Evolutionary conservation across 2,888 invertebrate genomes (phyloP), one percentile per base, ranked within the genome.

Genomic region (Palloptera scutellata): DNA sequence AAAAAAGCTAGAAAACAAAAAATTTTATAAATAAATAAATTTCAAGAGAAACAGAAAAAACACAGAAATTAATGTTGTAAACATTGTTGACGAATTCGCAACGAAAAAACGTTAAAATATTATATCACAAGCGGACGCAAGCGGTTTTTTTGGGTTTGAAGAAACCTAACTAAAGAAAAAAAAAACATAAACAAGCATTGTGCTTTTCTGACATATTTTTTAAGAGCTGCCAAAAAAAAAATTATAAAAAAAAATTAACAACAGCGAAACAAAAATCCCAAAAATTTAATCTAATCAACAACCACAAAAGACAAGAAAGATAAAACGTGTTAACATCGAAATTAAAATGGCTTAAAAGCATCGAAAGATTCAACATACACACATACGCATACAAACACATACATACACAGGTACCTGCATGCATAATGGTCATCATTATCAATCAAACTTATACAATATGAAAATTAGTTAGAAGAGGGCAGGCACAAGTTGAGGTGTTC

Each of bases 261-360:
- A 30, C 30, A 30, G 3, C 30, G 6, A 30, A 30, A 6, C 30
- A 30, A 30, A 13, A 48, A 4, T 15, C 15, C 5, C 6, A 48
- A 48, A n/a, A 48, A n/a, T 48, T 48, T 48, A 48, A 48, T 48
- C 48, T 48, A 48, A 48, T 48, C 48, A 48, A 48, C 48, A n/a
- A 48, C 48, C 5, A 30, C 30, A 30, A 30, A 30, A 30, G 30
- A 30, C 30, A 30, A 30, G 30, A 30, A 30, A 30, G 4, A 48
- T 5, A 48, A 48, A 48, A 48, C 48, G 48, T 48, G 48, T 48
- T 48, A 48, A 48, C 48, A 48, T n/a, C 8, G 48, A 48, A 48
- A 48, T 48, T 48, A 48, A 48, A 48, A 48, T 48, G 48, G 48
- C 48, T 48, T 48, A 48, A 48, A 48, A 48, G 48, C 48, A 11